Evolutionary conservation across 2,888 invertebrate genomes (phyloP).

Genomic region (Caenorhabditis wallacei): DNA sequence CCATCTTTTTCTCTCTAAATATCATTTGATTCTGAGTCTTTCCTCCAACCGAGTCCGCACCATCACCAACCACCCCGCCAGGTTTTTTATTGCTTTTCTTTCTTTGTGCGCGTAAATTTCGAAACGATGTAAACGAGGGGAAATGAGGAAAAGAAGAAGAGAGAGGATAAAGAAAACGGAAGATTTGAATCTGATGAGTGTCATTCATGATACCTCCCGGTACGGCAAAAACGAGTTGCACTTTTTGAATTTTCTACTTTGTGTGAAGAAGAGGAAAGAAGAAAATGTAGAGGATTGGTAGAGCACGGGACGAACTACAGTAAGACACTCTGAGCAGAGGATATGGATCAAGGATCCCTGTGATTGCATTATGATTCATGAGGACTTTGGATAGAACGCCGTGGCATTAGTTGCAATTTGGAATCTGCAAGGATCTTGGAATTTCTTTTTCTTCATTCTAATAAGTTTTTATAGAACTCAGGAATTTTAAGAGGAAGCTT

Average conservation of each 20-base stretch:
- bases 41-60: constrained; percentile 1
- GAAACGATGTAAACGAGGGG: constrained; percentile 23
- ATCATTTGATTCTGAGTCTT: constrained; percentile 21
- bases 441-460: no score
- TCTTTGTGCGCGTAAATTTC: constrained; percentile 40
- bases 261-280: neutral
- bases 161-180: constrained; percentile 14
- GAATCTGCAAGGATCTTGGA: no score
- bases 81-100: constrained; percentile 59
- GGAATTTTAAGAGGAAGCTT: no score
- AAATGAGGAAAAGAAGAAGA: constrained; percentile 29
- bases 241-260: neutral
- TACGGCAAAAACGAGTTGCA: constrained; percentile 9
- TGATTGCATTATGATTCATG: no score
- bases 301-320: no score
- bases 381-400: no score
- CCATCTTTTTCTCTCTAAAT: constrained; percentile 36
- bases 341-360: no score
- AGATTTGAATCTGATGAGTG: constrained; percentile 32
- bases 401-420: no score
- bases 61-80: constrained; percentile 21
- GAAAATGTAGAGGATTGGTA: neutral
- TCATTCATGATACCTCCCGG: neutral
- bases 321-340: no score
- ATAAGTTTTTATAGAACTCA: no score